Percentiles rank a stretch among this genome's conserved stretches.
Conservation (phyloP, 2,113 vertebrate species). For the Sinocyclocheilus grahami region DNA sequence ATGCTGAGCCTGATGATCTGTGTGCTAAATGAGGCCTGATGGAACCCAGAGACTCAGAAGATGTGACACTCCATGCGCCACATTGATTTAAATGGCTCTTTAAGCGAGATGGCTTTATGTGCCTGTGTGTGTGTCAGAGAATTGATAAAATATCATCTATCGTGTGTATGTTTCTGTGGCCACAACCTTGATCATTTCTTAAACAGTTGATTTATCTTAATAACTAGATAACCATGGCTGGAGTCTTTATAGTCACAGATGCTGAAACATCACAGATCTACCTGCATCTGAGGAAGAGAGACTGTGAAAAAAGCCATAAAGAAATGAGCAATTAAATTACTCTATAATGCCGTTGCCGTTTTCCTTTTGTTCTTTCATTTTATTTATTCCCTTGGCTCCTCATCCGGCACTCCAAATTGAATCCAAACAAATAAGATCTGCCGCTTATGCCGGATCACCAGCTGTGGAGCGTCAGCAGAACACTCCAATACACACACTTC, state of each 20-base stretch:
- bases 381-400: conserved; percentile 18
- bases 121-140: not conserved
- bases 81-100: conserved; percentile 29
- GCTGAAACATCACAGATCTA: not conserved
- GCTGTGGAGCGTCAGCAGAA: conserved; percentile 18
- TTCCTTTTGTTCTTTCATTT: conserved; percentile 13
- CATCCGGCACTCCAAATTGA: conserved; percentile 41
- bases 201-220: conserved; percentile 16
- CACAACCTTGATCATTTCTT: not conserved
- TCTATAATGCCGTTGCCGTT: not conserved
- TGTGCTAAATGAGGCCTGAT: conserved; percentile 44
- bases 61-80: not conserved
- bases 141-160: conserved; percentile 2
- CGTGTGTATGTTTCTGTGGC: not conserved
- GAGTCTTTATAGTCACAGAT: conserved; percentile 18
- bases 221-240: not conserved
- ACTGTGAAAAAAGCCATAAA: not conserved
- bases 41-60: conserved; percentile 9
- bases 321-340: conserved; percentile 43
- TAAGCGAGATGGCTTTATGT: not conserved
- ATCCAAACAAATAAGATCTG: conserved; percentile 45
- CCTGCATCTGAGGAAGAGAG: not conserved
- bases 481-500: conserved; percentile 37
- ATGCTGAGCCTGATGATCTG: not conserved
- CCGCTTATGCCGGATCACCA: not conserved